phyloP scores from a whole-genome alignment of 2,888 invertebrate species.

The Tinea pellionella region DNA sequence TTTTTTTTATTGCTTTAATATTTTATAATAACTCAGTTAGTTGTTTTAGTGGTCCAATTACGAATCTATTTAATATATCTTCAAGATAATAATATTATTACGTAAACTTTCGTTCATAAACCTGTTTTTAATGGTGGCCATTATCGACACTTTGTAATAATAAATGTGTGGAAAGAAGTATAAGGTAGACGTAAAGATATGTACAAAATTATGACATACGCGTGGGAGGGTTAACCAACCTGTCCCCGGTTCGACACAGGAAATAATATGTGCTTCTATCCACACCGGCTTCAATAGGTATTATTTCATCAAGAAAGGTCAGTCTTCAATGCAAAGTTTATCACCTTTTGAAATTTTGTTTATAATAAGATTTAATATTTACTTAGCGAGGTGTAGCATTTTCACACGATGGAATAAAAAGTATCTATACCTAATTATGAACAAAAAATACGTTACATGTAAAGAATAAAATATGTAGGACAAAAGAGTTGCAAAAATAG shows the following conservation, averaged over 20 bases:
- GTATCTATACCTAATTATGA: too few relatives aligned
- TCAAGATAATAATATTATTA: neutral
- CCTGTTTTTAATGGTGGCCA: neutral
- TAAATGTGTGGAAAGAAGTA: conserved; percentile 1
- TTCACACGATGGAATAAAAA: too few relatives aligned
- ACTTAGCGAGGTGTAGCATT: too few relatives aligned
- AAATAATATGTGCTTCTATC: neutral
- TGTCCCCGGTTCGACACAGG: conserved; percentile 2
- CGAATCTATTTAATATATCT: neutral
- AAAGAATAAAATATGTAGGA: too few relatives aligned
- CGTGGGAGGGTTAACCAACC: conserved; percentile 10
- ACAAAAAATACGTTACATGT: too few relatives aligned
- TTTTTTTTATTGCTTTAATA: neutral
- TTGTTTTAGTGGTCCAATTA: neutral
- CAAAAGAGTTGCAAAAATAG: too few relatives aligned
- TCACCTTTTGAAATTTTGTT: neutral
- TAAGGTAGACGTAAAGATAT: neutral
- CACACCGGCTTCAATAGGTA: neutral
- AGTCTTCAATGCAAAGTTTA: neutral
- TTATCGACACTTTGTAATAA: conserved; percentile 2
- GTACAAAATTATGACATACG: conserved; percentile 1
- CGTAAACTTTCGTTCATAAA: neutral
- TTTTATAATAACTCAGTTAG: neutral
- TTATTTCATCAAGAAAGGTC: conserved; percentile 3
- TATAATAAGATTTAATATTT: too few relatives aligned